Base-by-base conservation (phyloP, 2,888 invertebrate genomes). In the Carpatolechia fugitivella region DNA sequence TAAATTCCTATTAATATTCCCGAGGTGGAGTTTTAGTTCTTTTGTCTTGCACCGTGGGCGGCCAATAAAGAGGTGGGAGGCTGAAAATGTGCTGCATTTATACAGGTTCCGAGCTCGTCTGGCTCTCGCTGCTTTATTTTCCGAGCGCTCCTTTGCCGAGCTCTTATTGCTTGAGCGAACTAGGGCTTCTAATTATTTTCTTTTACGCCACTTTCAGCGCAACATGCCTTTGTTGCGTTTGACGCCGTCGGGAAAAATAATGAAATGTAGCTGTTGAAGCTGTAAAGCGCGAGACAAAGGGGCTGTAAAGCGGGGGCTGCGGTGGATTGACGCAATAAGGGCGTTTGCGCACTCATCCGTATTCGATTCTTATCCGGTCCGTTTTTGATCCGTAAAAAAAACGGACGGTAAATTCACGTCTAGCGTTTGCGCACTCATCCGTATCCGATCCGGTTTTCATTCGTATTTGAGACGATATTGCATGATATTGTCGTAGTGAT, bases 131-230 rank as follows among this genome's bases (percentile, higher is more conserved):
- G 46, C 55, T 53, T 51, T 54, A 54, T 54, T 54, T 54, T 48
- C 36, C 48, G 46, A 52, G 69, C 76, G 80, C 75, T 82, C 79
- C 84, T 86, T 85, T 85, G 79, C 76, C 66, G 69, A 61, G 68
- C 78, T 74, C 77, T 83, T 82, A 85, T 85, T 85, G 80, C 87
- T 80, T 74, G 72, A 74, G 78, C 85, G 85, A 86, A 87, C 86
- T 44, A 86, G 83, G 84, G 79, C 85, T 88, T 88, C 88, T 89
- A 88, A 89, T 88, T 88, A 88, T 89, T 87, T 85, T 82, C 85
- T 86, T 84, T 86, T 80, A 84, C 80, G 82, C 80, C 82, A 85
- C 82, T 86, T 77, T 77, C 80, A 83, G 80, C 60, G 65, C 68
- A 10, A 70, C 71, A 70, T 74, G 71, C 62, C 71, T 77, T 78